Evolutionary conservation across 2,113 vertebrate species (phyloP).

Genomic region (Tyto alba): DNA sequence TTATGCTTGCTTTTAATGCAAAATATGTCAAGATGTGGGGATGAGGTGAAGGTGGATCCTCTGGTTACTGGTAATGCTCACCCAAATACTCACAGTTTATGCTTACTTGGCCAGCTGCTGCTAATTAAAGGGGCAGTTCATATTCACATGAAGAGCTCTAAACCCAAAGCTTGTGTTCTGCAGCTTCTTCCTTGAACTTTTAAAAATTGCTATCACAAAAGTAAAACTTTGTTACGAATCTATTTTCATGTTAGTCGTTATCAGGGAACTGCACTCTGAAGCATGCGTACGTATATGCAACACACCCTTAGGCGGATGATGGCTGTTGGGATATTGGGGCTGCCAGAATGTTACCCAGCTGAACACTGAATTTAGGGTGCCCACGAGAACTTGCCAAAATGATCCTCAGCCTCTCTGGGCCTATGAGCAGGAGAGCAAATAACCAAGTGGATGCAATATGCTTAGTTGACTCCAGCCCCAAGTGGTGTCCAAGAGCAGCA

Average conservation of each 20-base stretch:
- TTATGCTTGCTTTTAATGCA: accelerated
- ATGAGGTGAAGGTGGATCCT: accelerated
- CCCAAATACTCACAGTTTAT: accelerated
- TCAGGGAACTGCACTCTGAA: not conserved
- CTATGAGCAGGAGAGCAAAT: not conserved
- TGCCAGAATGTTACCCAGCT: not conserved
- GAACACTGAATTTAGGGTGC: accelerated
- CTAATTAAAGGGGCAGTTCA: accelerated
- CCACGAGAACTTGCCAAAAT: not conserved
- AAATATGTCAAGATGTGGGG: accelerated
- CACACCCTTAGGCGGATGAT: not conserved
- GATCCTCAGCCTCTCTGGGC: not conserved
- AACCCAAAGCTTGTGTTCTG: not conserved
- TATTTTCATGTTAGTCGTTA: not conserved
- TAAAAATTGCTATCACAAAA: not conserved
- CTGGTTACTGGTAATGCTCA: accelerated
- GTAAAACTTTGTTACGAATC: not conserved
- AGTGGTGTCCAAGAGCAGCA: not conserved
- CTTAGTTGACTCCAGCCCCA: not conserved
- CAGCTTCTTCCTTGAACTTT: not conserved
- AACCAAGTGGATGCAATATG: accelerated
- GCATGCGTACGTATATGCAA: accelerated
- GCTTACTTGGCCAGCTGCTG: accelerated
- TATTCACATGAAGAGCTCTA: accelerated
- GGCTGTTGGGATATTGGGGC: not conserved